Conservation (phyloP, 2,113 vertebrate genomes). For the Brachyistius frenatus region DNA sequence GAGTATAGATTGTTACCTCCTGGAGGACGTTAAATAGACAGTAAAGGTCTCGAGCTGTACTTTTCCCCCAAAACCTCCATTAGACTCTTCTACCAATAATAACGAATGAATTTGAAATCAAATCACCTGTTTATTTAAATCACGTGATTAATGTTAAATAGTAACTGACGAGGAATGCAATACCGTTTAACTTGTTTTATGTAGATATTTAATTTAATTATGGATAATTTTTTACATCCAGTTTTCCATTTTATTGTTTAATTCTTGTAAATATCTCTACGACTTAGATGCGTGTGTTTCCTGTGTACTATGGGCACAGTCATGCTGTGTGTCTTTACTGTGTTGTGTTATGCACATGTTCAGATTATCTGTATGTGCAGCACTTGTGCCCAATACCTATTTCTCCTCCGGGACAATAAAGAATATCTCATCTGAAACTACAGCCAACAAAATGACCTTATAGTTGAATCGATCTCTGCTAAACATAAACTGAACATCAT, state of each 20-base stretch:
- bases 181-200: not conserved
- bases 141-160: too few relatives aligned
- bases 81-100: too few relatives aligned
- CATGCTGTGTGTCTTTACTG: not conserved
- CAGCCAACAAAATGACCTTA: not conserved
- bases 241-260: not conserved
- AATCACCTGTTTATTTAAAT: too few relatives aligned
- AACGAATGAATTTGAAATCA: too few relatives aligned
- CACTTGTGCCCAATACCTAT: not conserved
- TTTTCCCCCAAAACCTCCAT: too few relatives aligned
- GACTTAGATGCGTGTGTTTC: too few relatives aligned
- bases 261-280: not conserved
- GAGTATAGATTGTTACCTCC: too few relatives aligned
- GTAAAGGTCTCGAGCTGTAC: too few relatives aligned
- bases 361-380: not conserved
- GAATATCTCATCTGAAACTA: not conserved
- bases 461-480: not conserved
- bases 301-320: too few relatives aligned
- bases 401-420: not conserved
- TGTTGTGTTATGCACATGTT: not conserved
- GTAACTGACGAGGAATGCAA: not conserved
- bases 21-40: too few relatives aligned
- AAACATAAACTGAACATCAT: not conserved
- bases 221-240: not conserved
- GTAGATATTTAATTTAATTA: too few relatives aligned